Percentiles rank a stretch among this genome's conserved stretches.
These are phyloP conservation scores for Lasiurus borealis DNA, from an alignment of 2,113 vertebrate species.

Conservation along the genomic window DNA sequence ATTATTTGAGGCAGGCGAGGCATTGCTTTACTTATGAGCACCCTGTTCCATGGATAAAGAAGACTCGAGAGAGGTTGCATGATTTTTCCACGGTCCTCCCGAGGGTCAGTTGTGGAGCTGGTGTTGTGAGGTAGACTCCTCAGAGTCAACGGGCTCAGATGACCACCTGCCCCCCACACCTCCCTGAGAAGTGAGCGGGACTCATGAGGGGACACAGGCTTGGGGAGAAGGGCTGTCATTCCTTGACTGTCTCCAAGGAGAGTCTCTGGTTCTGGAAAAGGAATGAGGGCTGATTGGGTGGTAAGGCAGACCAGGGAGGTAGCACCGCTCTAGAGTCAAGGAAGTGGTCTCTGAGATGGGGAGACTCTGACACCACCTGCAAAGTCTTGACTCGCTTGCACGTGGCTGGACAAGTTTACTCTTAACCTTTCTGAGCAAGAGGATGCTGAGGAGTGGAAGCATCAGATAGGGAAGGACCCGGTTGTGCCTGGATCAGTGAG, in stretches of 20 bases:
- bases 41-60: neutral
- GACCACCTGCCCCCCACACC: neutral
- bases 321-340: neutral
- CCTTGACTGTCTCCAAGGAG: neutral
- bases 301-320: neutral
- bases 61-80: neutral
- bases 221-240: neutral
- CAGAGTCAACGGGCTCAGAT: neutral
- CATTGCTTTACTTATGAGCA: neutral
- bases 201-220: neutral
- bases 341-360: neutral
- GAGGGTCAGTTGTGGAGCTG: neutral
- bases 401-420: neutral
- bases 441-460: neutral
- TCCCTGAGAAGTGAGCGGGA: neutral
- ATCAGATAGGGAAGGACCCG: neutral
- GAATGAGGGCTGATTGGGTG: neutral
- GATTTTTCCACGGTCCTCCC: neutral
- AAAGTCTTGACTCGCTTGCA: neutral
- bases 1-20: neutral
- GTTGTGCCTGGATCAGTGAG: neutral
- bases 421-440: neutral
- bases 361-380: fast-evolving
- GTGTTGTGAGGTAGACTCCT: neutral
- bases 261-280: conserved; percentile 9